A percentile compares a stretch with the other conserved stretches of the same genome.
Conservation (phyloP, 2,113 vertebrate genomes). For the Willisornis vidua region DNA sequence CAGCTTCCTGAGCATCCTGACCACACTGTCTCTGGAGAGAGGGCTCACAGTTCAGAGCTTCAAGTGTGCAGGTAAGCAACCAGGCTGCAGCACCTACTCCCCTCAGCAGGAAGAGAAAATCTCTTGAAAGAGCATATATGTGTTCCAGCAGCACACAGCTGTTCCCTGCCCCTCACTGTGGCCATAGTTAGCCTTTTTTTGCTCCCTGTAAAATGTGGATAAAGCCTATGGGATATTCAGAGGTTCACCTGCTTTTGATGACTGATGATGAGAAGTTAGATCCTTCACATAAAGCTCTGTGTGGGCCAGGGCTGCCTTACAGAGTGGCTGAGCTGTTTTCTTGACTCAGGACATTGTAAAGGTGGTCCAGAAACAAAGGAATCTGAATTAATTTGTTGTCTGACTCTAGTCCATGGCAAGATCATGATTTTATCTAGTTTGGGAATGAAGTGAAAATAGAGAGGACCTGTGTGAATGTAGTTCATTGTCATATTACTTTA, state of each 20-base stretch:
- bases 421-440: neutral
- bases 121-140: neutral
- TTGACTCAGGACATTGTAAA: neutral
- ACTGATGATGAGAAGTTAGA: neutral
- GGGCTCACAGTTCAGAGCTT: slow-evolving; percentile 97
- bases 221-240: neutral
- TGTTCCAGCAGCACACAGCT: neutral
- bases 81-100: neutral
- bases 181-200: neutral
- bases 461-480: neutral
- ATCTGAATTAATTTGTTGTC: neutral
- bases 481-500: neutral
- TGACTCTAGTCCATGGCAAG: neutral
- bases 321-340: neutral
- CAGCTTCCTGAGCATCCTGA: slow-evolving; percentile 96
- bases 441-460: neutral
- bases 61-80: slow-evolving; percentile 91
- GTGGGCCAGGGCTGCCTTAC: neutral
- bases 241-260: neutral
- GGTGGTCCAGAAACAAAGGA: neutral
- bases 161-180: neutral
- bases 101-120: neutral
- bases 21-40: slow-evolving; percentile 91
- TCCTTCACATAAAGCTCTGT: neutral
- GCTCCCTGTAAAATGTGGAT: neutral